Evolutionary conservation across 2,113 vertebrate genomes (phyloP).

Genomic region (Delphinapterus leucas): DNA sequence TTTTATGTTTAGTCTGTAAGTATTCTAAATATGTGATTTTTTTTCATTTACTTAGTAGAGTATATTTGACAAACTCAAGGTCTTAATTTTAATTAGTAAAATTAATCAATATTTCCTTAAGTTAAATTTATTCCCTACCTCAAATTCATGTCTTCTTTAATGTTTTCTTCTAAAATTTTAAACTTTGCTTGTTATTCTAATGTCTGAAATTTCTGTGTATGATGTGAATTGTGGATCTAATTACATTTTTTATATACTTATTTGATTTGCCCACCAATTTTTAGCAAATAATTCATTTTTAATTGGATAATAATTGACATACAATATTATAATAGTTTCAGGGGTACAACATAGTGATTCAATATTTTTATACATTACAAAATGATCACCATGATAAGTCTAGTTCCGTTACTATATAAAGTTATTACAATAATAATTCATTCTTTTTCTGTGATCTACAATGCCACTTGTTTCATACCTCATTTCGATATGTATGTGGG

Average conservation of each 20-base stretch:
- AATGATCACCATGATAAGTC: not conserved
- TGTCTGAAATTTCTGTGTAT: not conserved
- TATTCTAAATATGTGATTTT: not conserved
- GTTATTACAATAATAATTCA: not conserved
- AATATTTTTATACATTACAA: not conserved
- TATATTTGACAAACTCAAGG: not conserved
- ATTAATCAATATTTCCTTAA: not conserved
- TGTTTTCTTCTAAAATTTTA: not conserved
- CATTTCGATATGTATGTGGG: not conserved
- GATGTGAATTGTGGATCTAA: not conserved
- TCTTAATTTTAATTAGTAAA: not conserved
- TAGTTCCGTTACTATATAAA: not conserved
- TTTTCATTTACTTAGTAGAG: not conserved
- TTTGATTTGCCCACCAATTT: not conserved
- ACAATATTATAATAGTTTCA: not conserved
- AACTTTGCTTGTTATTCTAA: not conserved
- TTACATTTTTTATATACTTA: not conserved
- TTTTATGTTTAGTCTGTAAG: not conserved
- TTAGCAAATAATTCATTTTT: not conserved
- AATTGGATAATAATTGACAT: not conserved
- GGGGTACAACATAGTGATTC: not conserved
- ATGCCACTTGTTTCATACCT: not conserved
- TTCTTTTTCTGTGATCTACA: not conserved
- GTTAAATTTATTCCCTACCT: not conserved
- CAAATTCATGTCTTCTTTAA: not conserved